Percentiles rank a stretch among this genome's conserved stretches.
phyloP scores from a whole-genome alignment of 2,888 invertebrate species.

The Gibbula magus region DNA sequence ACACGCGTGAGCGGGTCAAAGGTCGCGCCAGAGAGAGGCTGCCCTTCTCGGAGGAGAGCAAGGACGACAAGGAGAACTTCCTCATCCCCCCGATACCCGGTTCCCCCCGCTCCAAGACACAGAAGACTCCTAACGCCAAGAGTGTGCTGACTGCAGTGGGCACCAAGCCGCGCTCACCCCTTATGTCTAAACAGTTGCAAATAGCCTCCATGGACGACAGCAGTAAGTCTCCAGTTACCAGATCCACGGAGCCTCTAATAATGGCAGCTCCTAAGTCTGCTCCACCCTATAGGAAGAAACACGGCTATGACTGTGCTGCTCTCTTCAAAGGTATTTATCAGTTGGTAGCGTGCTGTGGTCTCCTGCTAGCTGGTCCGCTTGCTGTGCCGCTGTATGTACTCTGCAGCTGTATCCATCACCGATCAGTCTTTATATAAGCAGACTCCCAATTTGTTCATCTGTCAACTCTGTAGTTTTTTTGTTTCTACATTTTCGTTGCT shows the following conservation, averaged over 20 bases:
- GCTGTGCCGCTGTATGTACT: not conserved
- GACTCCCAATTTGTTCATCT: too few relatives aligned
- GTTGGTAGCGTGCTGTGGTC: not conserved
- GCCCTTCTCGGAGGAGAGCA: conserved; percentile 51
- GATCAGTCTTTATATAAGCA: not conserved
- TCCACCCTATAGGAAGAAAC: conserved; percentile 10
- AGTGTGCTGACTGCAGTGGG: not conserved
- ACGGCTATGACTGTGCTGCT: conserved; percentile 18
- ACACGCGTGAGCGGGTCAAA: conserved; percentile 32
- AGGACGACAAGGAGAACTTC: conserved; percentile 43
- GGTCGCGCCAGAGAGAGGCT: conserved; percentile 60
- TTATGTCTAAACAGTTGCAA: conserved; percentile 57
- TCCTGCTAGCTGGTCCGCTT: not conserved
- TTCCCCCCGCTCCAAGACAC: conserved; percentile 33
- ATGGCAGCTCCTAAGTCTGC: not conserved
- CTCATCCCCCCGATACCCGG: conserved; percentile 33
- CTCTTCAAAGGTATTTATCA: conserved; percentile 24
- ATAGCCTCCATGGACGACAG: conserved; percentile 62
- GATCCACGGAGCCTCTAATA: not conserved
- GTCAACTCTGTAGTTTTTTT: not conserved
- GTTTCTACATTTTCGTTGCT: not conserved
- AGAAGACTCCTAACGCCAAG: conserved; percentile 18
- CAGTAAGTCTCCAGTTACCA: conserved; percentile 50
- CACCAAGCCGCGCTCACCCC: conserved; percentile 58
- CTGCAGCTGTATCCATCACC: too few relatives aligned